Conservation (phyloP, 2,888 invertebrate genomes). For the Spatulosminthurus flaviceps region DNA sequence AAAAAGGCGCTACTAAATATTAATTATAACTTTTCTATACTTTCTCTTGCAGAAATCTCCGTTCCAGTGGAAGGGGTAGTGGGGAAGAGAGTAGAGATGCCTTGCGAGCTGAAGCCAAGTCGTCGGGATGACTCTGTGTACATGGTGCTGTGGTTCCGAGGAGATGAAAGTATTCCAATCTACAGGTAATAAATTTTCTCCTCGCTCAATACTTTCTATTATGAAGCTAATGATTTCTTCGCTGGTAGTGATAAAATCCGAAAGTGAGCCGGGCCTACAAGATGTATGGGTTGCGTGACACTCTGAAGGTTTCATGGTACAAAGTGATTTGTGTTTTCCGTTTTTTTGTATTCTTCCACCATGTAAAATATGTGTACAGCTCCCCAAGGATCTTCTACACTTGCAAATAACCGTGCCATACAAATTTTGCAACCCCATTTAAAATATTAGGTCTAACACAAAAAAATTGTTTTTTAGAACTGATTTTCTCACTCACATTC, state of each 20-base stretch:
- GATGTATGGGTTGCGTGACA: conserved; percentile 5
- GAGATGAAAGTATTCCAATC: conserved; percentile 63
- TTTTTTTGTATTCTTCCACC: not conserved
- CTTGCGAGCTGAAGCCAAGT: conserved; percentile 84
- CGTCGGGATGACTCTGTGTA: conserved; percentile 82
- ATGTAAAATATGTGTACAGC: not conserved
- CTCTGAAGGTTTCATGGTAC: conserved; percentile 11
- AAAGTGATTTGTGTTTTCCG: not conserved
- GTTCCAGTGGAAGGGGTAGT: conserved; percentile 51
- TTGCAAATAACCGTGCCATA: too few species aligned
- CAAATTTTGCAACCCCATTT: too few species aligned
- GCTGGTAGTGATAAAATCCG: conserved; percentile 9
- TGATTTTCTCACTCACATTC: too few species aligned
- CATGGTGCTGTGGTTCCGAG: conserved; percentile 85
- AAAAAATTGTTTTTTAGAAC: too few species aligned
- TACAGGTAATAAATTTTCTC: conserved; percentile 62
- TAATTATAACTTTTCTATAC: not conserved
- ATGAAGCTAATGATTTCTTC: conserved; percentile 34
- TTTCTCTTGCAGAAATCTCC: conserved; percentile 34
- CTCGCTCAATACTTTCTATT: conserved; percentile 29
- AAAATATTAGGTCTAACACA: too few species aligned
- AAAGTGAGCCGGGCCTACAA: not conserved
- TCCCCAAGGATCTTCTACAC: not conserved
- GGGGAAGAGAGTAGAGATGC: conserved; percentile 79
- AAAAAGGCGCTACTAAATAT: not conserved